Conservation (phyloP, 2,888 invertebrate species). For the Prenolepis imparis region DNA sequence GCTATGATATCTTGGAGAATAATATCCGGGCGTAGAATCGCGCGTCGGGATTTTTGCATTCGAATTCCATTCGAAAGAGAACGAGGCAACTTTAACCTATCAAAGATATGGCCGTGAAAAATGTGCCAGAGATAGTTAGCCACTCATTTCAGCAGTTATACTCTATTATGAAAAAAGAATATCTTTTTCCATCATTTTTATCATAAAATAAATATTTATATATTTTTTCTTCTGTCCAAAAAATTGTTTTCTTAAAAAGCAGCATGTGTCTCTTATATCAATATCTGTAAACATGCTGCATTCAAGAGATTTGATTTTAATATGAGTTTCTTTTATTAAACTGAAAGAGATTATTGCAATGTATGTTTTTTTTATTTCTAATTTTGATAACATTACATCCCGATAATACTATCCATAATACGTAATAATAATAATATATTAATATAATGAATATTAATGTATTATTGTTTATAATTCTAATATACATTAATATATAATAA, state of each 20-base stretch:
- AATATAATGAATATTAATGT: too few relatives aligned
- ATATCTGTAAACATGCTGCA: background rate
- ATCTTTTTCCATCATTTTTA: background rate
- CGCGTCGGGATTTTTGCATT: background rate
- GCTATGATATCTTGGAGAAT: conserved; percentile 23
- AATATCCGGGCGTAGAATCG: conserved; percentile 37
- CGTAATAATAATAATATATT: too few relatives aligned
- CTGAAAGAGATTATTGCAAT: background rate
- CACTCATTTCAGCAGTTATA: background rate
- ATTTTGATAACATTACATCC: background rate
- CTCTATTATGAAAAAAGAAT: background rate
- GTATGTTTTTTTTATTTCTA: background rate
- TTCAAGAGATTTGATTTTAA: background rate
- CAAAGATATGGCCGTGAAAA: background rate
- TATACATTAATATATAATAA: too few relatives aligned
- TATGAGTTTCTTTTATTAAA: background rate
- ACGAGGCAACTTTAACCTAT: background rate
- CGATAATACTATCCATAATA: background rate
- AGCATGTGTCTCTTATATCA: background rate
- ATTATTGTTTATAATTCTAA: too few relatives aligned
- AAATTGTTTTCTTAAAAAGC: background rate
- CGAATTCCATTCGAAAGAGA: background rate
- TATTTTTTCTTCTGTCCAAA: background rate
- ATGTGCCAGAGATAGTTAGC: background rate
- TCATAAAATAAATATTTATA: conserved; percentile 7